phyloP scores from a whole-genome alignment of 1,140 invertebrate species.

The Daktulosphaira vitifoliae region DNA sequence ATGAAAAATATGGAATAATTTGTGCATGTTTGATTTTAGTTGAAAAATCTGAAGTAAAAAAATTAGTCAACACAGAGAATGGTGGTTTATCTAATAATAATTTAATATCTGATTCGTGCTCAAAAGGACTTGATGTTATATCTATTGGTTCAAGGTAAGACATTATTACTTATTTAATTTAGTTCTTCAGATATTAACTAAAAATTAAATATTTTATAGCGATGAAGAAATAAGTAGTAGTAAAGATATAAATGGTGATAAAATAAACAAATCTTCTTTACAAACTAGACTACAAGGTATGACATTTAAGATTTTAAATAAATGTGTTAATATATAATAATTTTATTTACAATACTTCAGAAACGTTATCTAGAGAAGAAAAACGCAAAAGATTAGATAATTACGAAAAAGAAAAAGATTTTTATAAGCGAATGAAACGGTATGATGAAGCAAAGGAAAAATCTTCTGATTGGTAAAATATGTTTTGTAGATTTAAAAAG shows the following conservation, averaged over 20 bases:
- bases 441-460: constrained; percentile 19
- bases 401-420: constrained; percentile 11
- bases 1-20: background rate
- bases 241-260: constrained; percentile 16
- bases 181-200: no score
- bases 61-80: no score
- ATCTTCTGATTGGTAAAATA: constrained; percentile 9
- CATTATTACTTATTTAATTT: background rate
- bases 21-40: no score
- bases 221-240: constrained; percentile 11
- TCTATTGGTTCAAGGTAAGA: constrained; percentile 25
- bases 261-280: constrained; percentile 1
- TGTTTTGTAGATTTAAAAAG: no score
- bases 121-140: constrained; percentile 14
- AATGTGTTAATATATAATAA: no score
- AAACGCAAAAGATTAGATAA: constrained; percentile 3
- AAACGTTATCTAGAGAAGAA: constrained; percentile 2
- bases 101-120: background rate
- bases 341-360: background rate
- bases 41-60: no score
- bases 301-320: no score
- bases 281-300: constrained; percentile 20
- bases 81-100: background rate
- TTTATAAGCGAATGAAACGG: constrained; percentile 15
- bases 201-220: background rate